A percentile compares a stretch with the other conserved stretches of the same genome.
Evolutionary conservation across 2,888 invertebrate genomes (phyloP).

Genomic region (Lagria hirta): DNA sequence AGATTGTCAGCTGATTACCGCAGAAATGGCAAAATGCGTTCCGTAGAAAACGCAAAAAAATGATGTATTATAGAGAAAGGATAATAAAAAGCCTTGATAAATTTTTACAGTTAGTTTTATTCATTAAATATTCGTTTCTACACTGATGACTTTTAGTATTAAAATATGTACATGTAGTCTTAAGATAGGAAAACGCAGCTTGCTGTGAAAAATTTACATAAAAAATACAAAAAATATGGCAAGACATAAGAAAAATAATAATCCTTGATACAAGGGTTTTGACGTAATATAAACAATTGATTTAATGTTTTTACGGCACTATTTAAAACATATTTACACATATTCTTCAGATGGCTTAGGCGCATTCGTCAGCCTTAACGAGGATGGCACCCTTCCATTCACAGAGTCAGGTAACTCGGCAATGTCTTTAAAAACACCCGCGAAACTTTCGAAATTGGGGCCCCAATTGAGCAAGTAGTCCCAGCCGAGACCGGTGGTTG

Average conservation of each 20-base stretch:
- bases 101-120: slow-evolving; percentile 37
- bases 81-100: slow-evolving; percentile 6
- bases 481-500: slow-evolving; percentile 82
- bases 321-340: slow-evolving; percentile 63
- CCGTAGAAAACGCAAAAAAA: no score
- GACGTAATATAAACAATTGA: slow-evolving; percentile 24
- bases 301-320: slow-evolving; percentile 32
- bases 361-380: slow-evolving; percentile 75
- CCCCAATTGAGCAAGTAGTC: slow-evolving; percentile 96
- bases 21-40: no score
- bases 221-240: slow-evolving; percentile 48
- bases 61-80: no score
- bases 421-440: slow-evolving; percentile 95
- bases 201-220: slow-evolving; percentile 27
- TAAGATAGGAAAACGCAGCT: slow-evolving; percentile 34
- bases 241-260: slow-evolving; percentile 47
- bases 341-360: slow-evolving; percentile 89
- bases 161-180: slow-evolving; percentile 44
- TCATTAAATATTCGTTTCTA: slow-evolving; percentile 40
- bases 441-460: slow-evolving; percentile 92
- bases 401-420: slow-evolving; percentile 88
- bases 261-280: slow-evolving; percentile 53
- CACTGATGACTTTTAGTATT: slow-evolving; percentile 43
- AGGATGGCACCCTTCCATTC: slow-evolving; percentile 71
- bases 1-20: no score